These are phyloP conservation scores for Marmota monax DNA, from an alignment of 2,113 vertebrate genomes.

Conservation along the genomic window DNA sequence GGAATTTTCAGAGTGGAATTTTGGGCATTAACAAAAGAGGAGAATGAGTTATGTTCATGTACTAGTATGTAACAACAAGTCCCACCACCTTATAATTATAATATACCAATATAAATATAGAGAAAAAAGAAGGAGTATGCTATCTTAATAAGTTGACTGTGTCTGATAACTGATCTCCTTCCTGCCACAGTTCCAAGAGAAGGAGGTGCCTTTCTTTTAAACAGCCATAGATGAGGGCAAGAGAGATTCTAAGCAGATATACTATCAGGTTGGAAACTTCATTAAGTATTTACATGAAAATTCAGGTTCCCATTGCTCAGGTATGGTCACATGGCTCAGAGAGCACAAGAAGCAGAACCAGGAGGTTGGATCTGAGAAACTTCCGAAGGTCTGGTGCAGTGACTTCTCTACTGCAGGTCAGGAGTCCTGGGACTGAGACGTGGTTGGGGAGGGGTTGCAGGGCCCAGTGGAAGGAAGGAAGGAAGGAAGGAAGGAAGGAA, in stretches of 20 bases:
- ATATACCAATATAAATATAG: no score
- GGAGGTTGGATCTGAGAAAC: background rate
- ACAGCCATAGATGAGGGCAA: background rate
- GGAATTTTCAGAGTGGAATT: background rate
- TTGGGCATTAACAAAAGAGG: no score
- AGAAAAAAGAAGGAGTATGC: background rate
- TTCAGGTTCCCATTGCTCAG: slow-evolving; percentile 37
- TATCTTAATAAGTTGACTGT: background rate
- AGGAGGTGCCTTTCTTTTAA: background rate
- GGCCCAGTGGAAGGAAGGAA: background rate
- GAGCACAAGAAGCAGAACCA: background rate
- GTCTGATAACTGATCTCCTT: background rate
- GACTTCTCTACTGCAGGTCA: slow-evolving; percentile 4
- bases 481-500: background rate
- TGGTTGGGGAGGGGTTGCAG: background rate
- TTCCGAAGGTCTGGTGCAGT: background rate
- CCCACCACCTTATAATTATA: no score
- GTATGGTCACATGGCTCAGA: background rate
- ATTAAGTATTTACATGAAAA: slow-evolving; percentile 79
- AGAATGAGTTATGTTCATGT: background rate
- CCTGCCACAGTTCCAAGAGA: background rate
- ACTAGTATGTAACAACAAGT: no score
- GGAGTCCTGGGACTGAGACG: background rate
- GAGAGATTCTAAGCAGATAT: slow-evolving; percentile 41
- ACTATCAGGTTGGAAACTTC: slow-evolving; percentile 78